Base-by-base conservation (phyloP, 2,888 invertebrate genomes). In the Melanostoma scalare region DNA sequence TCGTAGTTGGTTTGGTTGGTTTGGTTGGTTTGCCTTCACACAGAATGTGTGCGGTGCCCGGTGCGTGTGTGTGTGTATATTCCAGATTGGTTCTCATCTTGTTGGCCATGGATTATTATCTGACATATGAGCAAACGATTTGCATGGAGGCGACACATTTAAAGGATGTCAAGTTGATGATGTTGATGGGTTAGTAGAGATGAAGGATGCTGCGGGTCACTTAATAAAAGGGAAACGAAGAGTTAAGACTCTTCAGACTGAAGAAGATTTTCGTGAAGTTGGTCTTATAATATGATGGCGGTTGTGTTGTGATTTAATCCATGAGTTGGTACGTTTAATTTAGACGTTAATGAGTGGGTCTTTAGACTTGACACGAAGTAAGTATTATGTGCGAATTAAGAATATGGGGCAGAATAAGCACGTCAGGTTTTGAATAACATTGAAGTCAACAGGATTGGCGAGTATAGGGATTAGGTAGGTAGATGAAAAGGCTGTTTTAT, bases 101-200 rank as follows among this genome's bases (percentile, higher is more conserved):
- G 71, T 67, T 76, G 76, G 76, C 61, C 72, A 72, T 55, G 81
- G 76, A 76, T 72, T 81, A 81, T 81, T 61, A 72, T 76, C 72
- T 81, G 76, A 68, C 76, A 72, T 68, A 46, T 71, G 73, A 67
- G 67, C 76, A 81, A 72, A 60, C 71, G 76, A 76, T 76, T 72
- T 81, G 81, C 72, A 76, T 81, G 76, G 55, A 81, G 76, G 76
- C 71, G 81, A 76, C 76, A 81, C 53, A 76, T 76, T 61, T 61
- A 67, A 76, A 77, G 71, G 81, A 81, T 76, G 60, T 76, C 81
- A 72, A 77, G 76, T 71, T 69, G 68, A 69, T 69, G 55, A 38
- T 55, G 55, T 6, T 55, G 55, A 55, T 55, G 38, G 38, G 35
- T 10, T 20, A 20, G 20, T 20, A 20, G 20, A 53, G 38, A 33